These are phyloP conservation scores for Acyrthosiphon pisum DNA, from an alignment of 1,140 invertebrate species.

Conservation along the genomic window DNA sequence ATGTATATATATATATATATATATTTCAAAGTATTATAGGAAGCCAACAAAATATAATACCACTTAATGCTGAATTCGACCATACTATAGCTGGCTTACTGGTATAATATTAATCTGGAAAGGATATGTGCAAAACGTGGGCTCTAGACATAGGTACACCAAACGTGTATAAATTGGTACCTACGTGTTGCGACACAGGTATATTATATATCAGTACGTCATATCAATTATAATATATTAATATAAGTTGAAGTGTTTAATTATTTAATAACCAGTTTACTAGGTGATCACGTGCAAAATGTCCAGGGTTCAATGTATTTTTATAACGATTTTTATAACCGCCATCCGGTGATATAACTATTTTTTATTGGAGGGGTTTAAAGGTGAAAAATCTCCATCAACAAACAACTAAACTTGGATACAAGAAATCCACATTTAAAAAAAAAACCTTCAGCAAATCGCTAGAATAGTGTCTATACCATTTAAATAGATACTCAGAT, in stretches of 20 bases:
- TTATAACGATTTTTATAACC: neutral
- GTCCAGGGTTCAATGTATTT: neutral
- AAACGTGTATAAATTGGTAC: neutral
- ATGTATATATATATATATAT: no score
- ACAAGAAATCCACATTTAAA: neutral
- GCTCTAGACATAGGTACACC: neutral
- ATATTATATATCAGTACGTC: neutral
- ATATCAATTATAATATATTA: neutral
- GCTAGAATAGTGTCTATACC: neutral
- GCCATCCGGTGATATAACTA: no score
- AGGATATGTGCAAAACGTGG: neutral
- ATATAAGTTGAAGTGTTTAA: neutral
- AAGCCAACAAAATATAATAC: neutral
- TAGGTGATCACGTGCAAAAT: neutral
- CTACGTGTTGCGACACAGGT: neutral
- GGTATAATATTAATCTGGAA: neutral
- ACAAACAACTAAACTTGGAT: neutral
- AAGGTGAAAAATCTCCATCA: neutral
- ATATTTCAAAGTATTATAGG: neutral
- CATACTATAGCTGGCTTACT: neutral
- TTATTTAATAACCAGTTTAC: neutral
- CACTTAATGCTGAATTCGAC: no score
- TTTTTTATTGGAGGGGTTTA: neutral
- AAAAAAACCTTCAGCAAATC: neutral
- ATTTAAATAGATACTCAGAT: neutral